Base-by-base conservation (phyloP, 2,888 invertebrate genomes). In the Toxonevra muliebris region DNA sequence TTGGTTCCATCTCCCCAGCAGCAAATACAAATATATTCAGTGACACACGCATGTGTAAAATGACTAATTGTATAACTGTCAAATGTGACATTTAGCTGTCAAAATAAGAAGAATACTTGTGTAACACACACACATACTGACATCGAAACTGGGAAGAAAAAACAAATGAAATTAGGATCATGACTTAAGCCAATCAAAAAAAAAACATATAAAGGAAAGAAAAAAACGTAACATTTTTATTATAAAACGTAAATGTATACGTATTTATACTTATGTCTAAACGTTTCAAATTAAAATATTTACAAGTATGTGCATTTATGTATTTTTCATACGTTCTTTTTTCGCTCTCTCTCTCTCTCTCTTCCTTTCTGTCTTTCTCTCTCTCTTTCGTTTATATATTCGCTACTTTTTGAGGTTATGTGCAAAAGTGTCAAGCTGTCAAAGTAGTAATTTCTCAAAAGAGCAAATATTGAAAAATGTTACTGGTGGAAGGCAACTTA, bases 41-140 rank as follows among this genome's bases (percentile, higher is more conserved):
- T n/a, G 10, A 13, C n/a, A 48, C 48, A 5, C 48, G 15, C 48
- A 48, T 15, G 15, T 48, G 9, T 66, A 68, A 65, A 77, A 75
- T 81, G 82, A 82, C 79, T 79, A 82, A 82, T 82, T 77, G 75
- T 75, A 68, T 57, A 69, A 69, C 75, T 82, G 81, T 82, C 81
- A 80, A 75, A 74, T 72, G 59, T 78, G 81, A 81, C 82, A 75
- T 73, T 75, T 71, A 69, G 74, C 76, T 82, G 82, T 82, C 81
- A 82, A 82, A 82, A 81, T 79, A 81, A 72, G 75, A 65, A 53
- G 30, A 30, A 30, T 30, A 30, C 30, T 30, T 30, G 30, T 30
- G 7, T 4, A 30, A 30, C 58, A 58, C 17, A 57, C 42, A 40
- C 71, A 73, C 73, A 59, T 59, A 48, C 70, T 73, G 66, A 75